phyloP scores from a whole-genome alignment of 1,140 invertebrate genomes.

The Anthonomus grandis region DNA sequence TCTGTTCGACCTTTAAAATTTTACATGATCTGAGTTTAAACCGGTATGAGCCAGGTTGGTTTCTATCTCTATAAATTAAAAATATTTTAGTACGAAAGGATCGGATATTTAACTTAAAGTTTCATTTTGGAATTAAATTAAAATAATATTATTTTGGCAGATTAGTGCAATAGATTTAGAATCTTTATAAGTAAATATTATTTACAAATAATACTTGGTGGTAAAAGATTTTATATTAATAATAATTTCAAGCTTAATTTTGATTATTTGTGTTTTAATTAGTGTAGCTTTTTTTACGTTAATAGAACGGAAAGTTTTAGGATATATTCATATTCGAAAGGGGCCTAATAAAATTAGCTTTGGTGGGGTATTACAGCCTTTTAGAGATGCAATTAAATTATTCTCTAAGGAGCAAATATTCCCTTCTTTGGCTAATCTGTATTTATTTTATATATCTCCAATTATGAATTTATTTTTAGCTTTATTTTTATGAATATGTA shows the following conservation, averaged over 20 bases:
- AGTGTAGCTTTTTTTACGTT: slow-evolving; percentile 65
- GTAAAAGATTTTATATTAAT: slow-evolving; percentile 48
- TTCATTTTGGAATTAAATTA: slow-evolving; percentile 17
- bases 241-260: slow-evolving; percentile 15
- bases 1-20: slow-evolving; percentile 75
- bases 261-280: slow-evolving; percentile 50
- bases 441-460: slow-evolving; percentile 57
- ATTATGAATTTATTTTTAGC: slow-evolving; percentile 55
- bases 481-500: slow-evolving; percentile 54
- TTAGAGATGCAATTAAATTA: slow-evolving; percentile 66
- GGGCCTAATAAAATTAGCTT: slow-evolving; percentile 65
- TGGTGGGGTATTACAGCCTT: slow-evolving; percentile 61
- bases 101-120: slow-evolving; percentile 48
- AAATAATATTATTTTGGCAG: slow-evolving; percentile 57
- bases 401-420: slow-evolving; percentile 58
- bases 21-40: slow-evolving; percentile 79
- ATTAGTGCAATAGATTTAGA: slow-evolving; percentile 63
- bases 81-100: slow-evolving; percentile 68
- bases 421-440: slow-evolving; percentile 52
- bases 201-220: slow-evolving; percentile 53
- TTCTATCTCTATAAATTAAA: slow-evolving; percentile 61
- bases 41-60: slow-evolving; percentile 71
- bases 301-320: slow-evolving; percentile 65
- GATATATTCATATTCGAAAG: slow-evolving; percentile 67
- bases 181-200: slow-evolving; percentile 54